phyloP scores from a whole-genome alignment of 1,140 invertebrate genomes.

The Parapsyche elsis region DNA sequence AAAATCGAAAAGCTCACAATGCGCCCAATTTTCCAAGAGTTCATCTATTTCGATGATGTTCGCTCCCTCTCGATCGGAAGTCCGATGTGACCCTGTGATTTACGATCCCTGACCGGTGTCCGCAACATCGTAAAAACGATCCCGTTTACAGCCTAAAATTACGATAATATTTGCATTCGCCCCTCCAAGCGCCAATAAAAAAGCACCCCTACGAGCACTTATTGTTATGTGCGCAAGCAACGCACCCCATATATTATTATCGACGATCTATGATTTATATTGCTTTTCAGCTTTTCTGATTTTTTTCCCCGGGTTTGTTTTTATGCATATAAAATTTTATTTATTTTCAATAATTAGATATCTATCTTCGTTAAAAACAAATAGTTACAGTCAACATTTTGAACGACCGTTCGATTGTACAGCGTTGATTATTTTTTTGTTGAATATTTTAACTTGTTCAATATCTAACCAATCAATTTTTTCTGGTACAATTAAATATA shows the following conservation, averaged over 20 bases:
- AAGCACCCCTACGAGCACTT: background rate
- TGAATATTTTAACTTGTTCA: background rate
- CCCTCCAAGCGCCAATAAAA: constrained; percentile 6
- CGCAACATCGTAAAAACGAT: constrained; percentile 9
- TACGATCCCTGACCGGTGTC: constrained; percentile 19
- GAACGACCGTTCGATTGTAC: too few relatives aligned
- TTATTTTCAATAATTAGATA: too few relatives aligned
- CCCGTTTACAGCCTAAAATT: constrained; percentile 36
- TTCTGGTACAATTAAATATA: constrained; percentile 4
- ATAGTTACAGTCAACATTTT: too few relatives aligned
- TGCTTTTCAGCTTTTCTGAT: background rate
- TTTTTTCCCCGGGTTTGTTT: too few relatives aligned
- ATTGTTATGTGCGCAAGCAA: background rate
- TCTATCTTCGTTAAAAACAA: too few relatives aligned
- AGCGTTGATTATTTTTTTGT: background rate
- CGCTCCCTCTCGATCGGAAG: background rate
- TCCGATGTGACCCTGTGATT: background rate
- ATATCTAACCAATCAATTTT: constrained; percentile 19
- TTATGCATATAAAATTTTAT: too few relatives aligned
- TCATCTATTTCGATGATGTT: too few relatives aligned
- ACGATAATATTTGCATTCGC: constrained; percentile 37
- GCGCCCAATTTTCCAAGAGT: too few relatives aligned
- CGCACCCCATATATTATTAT: background rate
- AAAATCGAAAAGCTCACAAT: too few relatives aligned
- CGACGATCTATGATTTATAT: background rate